Conservation (phyloP, 2,888 invertebrate genomes). For the Syrphus vitripennis region DNA sequence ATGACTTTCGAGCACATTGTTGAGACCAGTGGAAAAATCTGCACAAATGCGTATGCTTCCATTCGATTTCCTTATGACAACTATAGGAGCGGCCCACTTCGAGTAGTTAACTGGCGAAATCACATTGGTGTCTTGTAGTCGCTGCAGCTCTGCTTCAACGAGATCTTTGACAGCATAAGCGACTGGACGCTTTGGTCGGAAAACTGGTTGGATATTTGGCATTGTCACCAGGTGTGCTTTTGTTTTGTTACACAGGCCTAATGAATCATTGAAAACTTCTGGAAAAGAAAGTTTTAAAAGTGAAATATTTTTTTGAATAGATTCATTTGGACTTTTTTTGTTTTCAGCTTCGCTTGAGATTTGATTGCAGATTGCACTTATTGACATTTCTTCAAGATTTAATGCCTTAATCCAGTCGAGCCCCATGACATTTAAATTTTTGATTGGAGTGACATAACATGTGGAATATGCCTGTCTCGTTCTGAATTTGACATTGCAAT, state of each 20-base stretch:
- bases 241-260: conserved; percentile 62
- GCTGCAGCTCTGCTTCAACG: conserved; percentile 59
- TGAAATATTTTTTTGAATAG: not conserved
- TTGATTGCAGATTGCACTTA: conserved; percentile 38
- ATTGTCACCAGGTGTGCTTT: conserved; percentile 63
- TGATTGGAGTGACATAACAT: conserved; percentile 50
- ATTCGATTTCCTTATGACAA: conserved; percentile 64
- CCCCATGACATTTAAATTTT: conserved; percentile 18
- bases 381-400: not conserved
- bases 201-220: conserved; percentile 59
- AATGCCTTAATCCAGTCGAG: not conserved
- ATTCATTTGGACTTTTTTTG: no score
- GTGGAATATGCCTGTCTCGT: not conserved
- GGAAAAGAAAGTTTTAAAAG: conserved; percentile 39
- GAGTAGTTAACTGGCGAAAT: conserved; percentile 69
- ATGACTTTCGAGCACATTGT: conserved; percentile 58
- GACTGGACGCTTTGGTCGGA: conserved; percentile 68
- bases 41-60: conserved; percentile 65
- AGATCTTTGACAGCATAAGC: conserved; percentile 63
- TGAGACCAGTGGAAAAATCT: conserved; percentile 69
- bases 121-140: conserved; percentile 42
- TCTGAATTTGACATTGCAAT: not conserved
- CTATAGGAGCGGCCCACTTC: conserved; percentile 72
- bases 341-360: not conserved
- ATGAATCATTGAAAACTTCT: no score